Percentiles rank a stretch among this genome's conserved stretches.
phyloP scores from a whole-genome alignment of 2,113 vertebrate species.

The Petromus typicus region DNA sequence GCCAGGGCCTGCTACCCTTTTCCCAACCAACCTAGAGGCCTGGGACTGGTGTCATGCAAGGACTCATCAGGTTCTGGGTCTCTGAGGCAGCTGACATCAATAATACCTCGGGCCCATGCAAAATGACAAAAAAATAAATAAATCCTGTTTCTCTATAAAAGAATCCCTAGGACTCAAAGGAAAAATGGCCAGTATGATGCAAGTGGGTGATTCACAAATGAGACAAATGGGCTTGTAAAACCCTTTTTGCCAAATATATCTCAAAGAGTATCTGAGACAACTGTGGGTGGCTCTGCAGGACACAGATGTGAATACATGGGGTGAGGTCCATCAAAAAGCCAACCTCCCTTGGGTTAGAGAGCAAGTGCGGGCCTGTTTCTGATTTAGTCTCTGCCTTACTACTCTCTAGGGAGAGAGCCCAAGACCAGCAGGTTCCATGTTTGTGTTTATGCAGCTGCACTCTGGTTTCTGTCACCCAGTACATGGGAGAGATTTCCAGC shows the following conservation, averaged over 20 bases:
- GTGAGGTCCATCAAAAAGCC: conserved; percentile 11
- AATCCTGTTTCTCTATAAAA: not conserved
- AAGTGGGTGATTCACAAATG: not conserved
- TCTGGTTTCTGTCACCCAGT: not conserved
- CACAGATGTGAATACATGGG: not conserved
- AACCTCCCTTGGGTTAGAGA: not conserved
- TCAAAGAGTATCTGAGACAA: conserved; percentile 60
- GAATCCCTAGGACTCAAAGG: not conserved
- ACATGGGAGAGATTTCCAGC: not conserved
- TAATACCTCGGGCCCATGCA: not conserved
- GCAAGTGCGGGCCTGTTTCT: conserved; percentile 22
- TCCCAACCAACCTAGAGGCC: not conserved
- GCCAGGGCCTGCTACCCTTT: not conserved
- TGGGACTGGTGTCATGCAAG: not conserved
- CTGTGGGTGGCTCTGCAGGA: conserved; percentile 14
- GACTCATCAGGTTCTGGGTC: not conserved
- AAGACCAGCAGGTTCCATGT: not conserved
- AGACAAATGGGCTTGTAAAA: conserved; percentile 28
- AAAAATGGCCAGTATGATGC: not conserved
- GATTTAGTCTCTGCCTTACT: conserved; percentile 30
- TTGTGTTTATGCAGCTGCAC: conserved; percentile 34
- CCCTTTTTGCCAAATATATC: conserved; percentile 71
- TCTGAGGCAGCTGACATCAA: not conserved
- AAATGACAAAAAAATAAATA: not conserved
- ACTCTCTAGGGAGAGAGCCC: not conserved